A percentile compares a stretch with the other conserved stretches of the same genome.
Conservation (phyloP, 2,888 invertebrate species). For the Mayetiola destructor region DNA sequence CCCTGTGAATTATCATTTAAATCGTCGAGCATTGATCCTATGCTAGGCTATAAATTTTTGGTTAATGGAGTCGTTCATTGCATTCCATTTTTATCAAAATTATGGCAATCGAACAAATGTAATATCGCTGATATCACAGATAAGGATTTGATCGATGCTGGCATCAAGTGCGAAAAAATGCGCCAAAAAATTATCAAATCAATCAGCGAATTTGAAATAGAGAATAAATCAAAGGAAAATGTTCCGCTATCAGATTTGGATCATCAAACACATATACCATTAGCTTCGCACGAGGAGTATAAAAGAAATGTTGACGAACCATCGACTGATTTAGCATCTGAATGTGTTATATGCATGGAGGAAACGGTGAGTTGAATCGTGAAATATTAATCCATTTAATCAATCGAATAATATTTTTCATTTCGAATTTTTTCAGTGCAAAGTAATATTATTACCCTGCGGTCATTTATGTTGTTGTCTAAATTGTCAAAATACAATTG, state of each 20-base stretch:
- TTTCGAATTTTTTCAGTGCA: conserved; percentile 38
- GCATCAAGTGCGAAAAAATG: conserved; percentile 42
- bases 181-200: conserved; percentile 47
- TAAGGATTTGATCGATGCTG: conserved; percentile 43
- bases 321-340: conserved; percentile 38
- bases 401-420: conserved; percentile 17
- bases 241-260: background rate
- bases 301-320: conserved; percentile 23
- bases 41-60: conserved; percentile 51
- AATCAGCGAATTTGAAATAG: conserved; percentile 39
- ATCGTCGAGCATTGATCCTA: conserved; percentile 48
- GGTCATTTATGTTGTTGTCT: conserved; percentile 76
- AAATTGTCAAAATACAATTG: conserved; percentile 44
- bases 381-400: conserved; percentile 11
- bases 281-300: conserved; percentile 18
- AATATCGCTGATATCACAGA: conserved; percentile 36
- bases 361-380: conserved; percentile 40
- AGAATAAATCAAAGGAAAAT: conserved; percentile 6
- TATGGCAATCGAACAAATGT: conserved; percentile 22
- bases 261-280: background rate
- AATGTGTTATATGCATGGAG: conserved; percentile 79
- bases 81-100: conserved; percentile 47
- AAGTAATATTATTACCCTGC: conserved; percentile 71
- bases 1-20: conserved; percentile 50
- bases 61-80: conserved; percentile 61